These are phyloP conservation scores for Pogonocherus hispidulus DNA, from an alignment of 2,888 invertebrate species.

Conservation along the genomic window DNA sequence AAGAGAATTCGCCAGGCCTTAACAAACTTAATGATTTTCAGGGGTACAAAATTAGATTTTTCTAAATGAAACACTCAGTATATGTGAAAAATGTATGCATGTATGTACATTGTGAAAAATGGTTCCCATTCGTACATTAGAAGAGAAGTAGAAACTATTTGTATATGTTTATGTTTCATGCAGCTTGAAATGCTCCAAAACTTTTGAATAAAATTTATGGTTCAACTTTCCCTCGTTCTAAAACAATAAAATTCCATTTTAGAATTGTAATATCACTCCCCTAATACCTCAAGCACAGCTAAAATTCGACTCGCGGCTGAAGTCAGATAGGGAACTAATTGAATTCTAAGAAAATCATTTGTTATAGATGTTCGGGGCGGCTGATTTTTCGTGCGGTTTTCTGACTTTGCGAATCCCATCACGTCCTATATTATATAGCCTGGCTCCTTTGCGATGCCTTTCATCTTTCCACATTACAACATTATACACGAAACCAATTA, in stretches of 20 bases:
- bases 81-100: no score
- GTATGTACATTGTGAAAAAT: no score
- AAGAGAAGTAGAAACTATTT: no score
- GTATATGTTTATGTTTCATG: no score
- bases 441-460: constrained; percentile 63
- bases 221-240: not conserved
- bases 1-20: no score
- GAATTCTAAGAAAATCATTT: constrained; percentile 54
- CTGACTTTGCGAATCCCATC: constrained; percentile 61
- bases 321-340: constrained; percentile 50
- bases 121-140: no score
- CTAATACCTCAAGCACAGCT: constrained; percentile 38
- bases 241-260: constrained; percentile 34
- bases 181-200: no score
- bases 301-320: constrained; percentile 38
- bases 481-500: constrained; percentile 69
- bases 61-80: not conserved
- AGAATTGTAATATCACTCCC: constrained; percentile 42
- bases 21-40: no score
- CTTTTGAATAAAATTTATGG: constrained; percentile 8
- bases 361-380: constrained; percentile 44
- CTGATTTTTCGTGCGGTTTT: constrained; percentile 58
- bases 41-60: no score
- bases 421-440: constrained; percentile 65
- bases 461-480: constrained; percentile 68